phyloP scores from a whole-genome alignment of 2,888 invertebrate species.

The Blastobasis adustella region DNA sequence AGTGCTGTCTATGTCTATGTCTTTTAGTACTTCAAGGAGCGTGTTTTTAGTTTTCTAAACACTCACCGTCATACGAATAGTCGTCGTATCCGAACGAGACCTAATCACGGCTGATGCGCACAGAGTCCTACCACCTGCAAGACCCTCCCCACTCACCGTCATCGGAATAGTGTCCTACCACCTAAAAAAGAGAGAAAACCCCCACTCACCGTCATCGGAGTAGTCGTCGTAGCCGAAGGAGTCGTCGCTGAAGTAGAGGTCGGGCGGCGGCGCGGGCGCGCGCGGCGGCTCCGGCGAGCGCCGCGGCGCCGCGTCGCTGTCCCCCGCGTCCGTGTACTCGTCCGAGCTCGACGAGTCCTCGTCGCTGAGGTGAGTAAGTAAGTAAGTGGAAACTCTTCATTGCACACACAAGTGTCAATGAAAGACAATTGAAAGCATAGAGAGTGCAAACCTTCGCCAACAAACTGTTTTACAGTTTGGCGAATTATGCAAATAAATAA shows the following conservation, averaged over 20 bases:
- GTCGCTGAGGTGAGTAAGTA: slow-evolving; percentile 39
- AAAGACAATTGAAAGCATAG: too few relatives aligned
- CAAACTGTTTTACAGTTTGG: too few relatives aligned
- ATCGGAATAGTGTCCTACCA: slow-evolving; percentile 39
- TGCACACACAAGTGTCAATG: too few relatives aligned
- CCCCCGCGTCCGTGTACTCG: slow-evolving; percentile 53
- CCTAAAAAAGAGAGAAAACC: not conserved
- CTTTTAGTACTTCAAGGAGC: too few relatives aligned
- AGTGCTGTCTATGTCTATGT: too few relatives aligned
- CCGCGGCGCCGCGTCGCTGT: slow-evolving; percentile 36
- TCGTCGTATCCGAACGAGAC: too few relatives aligned
- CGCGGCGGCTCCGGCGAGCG: slow-evolving; percentile 30
- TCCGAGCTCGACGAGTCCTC: slow-evolving; percentile 58
- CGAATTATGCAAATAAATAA: too few relatives aligned
- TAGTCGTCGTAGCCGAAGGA: slow-evolving; percentile 63
- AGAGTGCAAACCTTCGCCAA: too few relatives aligned
- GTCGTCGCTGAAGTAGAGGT: slow-evolving; percentile 56
- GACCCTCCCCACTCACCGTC: slow-evolving; percentile 38
- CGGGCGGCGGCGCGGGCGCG: slow-evolving; percentile 21
- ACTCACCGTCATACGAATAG: too few relatives aligned
- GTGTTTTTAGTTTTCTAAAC: too few relatives aligned
- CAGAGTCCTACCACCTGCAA: not conserved
- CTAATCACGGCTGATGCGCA: too few relatives aligned
- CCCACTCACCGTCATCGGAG: slow-evolving; percentile 50
- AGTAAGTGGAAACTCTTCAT: too few relatives aligned